These are phyloP conservation scores for Stenichneumon culpator DNA, from an alignment of 2,888 invertebrate genomes.

Conservation along the genomic window DNA sequence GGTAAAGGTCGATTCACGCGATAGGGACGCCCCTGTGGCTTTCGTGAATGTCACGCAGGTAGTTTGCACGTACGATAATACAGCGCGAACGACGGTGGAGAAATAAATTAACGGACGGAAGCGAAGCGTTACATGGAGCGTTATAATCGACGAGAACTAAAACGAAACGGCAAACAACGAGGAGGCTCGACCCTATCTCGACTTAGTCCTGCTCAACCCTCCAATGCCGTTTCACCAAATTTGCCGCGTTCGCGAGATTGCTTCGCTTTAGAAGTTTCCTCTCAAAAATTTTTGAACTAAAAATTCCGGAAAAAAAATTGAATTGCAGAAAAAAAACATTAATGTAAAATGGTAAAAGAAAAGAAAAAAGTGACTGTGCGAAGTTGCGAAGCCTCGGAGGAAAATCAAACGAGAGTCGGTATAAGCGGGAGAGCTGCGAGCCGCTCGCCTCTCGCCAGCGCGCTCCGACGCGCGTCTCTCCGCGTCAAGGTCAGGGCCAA, in stretches of 20 bases:
- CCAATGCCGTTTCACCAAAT: not conserved
- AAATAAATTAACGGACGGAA: not conserved
- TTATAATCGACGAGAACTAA: not conserved
- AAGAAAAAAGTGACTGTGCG: not conserved
- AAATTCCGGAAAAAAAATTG: not conserved
- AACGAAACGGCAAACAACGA: not conserved
- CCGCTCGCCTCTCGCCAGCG: conserved; percentile 46
- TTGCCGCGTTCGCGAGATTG: too few species aligned
- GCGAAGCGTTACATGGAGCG: not conserved
- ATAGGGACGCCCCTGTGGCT: not conserved
- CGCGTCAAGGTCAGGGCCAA: conserved; percentile 75
- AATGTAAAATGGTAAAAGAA: not conserved
- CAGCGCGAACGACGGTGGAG: not conserved
- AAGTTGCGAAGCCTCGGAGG: not conserved
- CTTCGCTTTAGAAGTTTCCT: too few species aligned
- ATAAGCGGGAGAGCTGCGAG: conserved; percentile 21
- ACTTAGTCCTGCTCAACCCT: not conserved
- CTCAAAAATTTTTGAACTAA: too few species aligned
- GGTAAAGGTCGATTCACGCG: conserved; percentile 34
- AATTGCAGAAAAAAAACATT: not conserved
- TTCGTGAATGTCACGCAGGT: not conserved
- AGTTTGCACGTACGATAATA: not conserved
- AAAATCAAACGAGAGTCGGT: conserved; percentile 2
- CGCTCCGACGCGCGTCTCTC: conserved; percentile 59
- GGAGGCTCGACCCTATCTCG: not conserved